Percentiles rank a stretch among this genome's conserved stretches.
Conservation (phyloP, 2,797 vertebrate genomes). For the Moxostoma hubbsi region DNA sequence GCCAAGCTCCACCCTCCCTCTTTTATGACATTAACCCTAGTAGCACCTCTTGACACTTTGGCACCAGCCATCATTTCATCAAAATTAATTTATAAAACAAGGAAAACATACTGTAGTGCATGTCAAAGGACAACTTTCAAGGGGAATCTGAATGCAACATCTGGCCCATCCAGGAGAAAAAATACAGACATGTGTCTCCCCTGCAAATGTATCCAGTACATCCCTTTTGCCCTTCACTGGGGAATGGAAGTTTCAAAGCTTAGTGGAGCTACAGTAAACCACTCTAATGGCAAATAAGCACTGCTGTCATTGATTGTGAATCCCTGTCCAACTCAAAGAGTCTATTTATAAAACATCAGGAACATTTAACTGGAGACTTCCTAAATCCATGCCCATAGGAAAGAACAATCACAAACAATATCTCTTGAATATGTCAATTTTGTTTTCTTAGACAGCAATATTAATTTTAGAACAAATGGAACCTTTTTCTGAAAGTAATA, state of each 20-base stretch:
- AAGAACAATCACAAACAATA: background rate
- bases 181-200: constrained; percentile 50
- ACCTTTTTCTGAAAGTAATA: too few relatives aligned
- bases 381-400: background rate
- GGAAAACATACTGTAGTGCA: constrained; percentile 46
- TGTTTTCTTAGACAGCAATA: too few relatives aligned
- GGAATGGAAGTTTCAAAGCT: background rate
- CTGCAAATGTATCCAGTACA: constrained; percentile 46
- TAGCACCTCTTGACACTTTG: constrained; percentile 63
- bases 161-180: constrained; percentile 57
- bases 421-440: background rate
- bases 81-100: constrained; percentile 64
- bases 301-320: background rate
- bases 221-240: constrained; percentile 47
- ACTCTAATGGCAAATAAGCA: background rate
- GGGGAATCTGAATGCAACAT: constrained; percentile 74
- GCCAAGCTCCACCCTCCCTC: constrained; percentile 7
- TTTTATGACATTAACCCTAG: constrained; percentile 59
- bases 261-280: constrained; percentile 8
- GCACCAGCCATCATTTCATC: constrained; percentile 67
- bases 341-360: background rate
- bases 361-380: background rate
- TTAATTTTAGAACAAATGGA: too few relatives aligned
- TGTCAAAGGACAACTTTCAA: constrained; percentile 72
- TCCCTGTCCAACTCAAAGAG: background rate